Evolutionary conservation across 2,888 invertebrate genomes (phyloP).

Genomic region (Dryocosmus kuriphilus): DNA sequence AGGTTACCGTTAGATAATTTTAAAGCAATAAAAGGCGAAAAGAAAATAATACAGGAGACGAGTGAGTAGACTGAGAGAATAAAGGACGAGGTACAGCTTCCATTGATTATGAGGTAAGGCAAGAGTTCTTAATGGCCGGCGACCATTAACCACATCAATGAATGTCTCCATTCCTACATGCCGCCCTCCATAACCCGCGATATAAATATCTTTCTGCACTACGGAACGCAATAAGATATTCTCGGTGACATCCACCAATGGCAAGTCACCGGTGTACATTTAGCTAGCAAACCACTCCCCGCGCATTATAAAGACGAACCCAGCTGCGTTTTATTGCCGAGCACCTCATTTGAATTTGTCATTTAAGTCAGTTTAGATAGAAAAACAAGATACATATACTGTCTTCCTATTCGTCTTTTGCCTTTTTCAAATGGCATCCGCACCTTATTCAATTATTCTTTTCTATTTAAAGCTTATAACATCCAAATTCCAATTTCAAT

Average conservation of each 20-base stretch:
- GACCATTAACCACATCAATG: conserved; percentile 72
- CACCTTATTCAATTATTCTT: background rate
- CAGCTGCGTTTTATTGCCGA: conserved; percentile 49
- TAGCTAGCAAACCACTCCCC: conserved; percentile 63
- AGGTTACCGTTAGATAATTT: background rate
- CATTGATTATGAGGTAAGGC: conserved; percentile 72
- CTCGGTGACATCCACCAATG: conserved; percentile 50
- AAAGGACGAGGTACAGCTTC: conserved; percentile 62
- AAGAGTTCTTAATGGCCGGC: conserved; percentile 71
- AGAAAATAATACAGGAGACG: conserved; percentile 46
- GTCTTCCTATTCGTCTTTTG: background rate
- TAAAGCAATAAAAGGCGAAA: background rate
- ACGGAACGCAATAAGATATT: conserved; percentile 44
- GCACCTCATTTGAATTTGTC: conserved; percentile 11
- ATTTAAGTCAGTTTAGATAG: conserved; percentile 5
- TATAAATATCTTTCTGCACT: conserved; percentile 67
- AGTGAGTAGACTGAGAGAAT: conserved; percentile 49
- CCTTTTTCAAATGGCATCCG: background rate
- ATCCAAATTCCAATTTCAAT: too few relatives aligned
- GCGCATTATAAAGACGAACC: conserved; percentile 57
- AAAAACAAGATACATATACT: conserved; percentile 4
- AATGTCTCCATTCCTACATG: conserved; percentile 67
- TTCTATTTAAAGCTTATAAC: background rate
- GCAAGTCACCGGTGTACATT: conserved; percentile 56
- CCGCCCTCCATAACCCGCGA: conserved; percentile 63